Evolutionary conservation across 2,113 vertebrate genomes (phyloP).

Genomic region (Syngnathus floridae): DNA sequence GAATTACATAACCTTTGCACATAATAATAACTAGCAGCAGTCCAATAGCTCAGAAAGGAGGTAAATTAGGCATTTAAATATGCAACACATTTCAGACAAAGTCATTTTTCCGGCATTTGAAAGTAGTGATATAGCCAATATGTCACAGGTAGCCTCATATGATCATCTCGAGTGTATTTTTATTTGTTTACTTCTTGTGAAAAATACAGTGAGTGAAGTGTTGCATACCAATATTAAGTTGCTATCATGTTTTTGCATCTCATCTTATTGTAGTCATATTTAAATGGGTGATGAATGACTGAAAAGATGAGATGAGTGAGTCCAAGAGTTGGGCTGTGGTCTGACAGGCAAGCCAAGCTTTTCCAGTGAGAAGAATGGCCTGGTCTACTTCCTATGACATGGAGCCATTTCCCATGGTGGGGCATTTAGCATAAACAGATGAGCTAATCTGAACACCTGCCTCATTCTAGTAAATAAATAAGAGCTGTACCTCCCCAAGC

Average conservation of each 20-base stretch:
- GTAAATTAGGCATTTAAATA: not conserved
- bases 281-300: not conserved
- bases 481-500: constrained; percentile 63
- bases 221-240: no score
- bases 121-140: not conserved
- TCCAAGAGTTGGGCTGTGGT: constrained; percentile 9
- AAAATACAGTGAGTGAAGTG: no score
- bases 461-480: constrained; percentile 80
- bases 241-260: no score
- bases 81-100: not conserved
- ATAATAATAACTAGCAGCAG: constrained; percentile 32
- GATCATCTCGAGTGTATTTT: not conserved
- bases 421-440: constrained; percentile 74
- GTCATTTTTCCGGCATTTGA: not conserved
- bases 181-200: not conserved
- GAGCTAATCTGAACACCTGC: constrained; percentile 77
- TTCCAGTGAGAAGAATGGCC: constrained; percentile 54
- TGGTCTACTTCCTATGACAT: constrained; percentile 58
- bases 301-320: constrained; percentile 23
- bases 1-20: constrained; percentile 55
- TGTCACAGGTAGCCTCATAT: not conserved
- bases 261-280: no score
- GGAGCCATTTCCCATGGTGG: constrained; percentile 50
- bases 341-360: constrained; percentile 31
- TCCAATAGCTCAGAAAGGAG: constrained; percentile 18